Evolutionary conservation across 1,140 invertebrate species (phyloP), one percentile per base, ranked within the genome.

Genomic region (Goniozus legneri): DNA sequence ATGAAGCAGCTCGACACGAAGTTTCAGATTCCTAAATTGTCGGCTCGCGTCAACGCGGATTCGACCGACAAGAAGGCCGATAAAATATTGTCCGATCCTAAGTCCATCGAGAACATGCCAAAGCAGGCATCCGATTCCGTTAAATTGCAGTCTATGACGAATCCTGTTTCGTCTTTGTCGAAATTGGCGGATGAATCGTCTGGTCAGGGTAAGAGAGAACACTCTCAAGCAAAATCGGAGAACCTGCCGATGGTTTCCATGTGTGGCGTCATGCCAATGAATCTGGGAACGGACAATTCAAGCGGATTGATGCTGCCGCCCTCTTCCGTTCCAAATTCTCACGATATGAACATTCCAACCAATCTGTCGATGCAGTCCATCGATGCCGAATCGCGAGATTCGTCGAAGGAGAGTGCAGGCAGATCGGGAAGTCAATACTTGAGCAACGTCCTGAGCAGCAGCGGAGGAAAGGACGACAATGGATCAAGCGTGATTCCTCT

Each of bases 21-120:
- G 62, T 91, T 90, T 76, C 88, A 91, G 75, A 91, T 91, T 60
- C 89, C 89, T 0, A 91, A 91, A 71, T 63, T 91, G 39, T 87
- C 85, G 0, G 82, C 82, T 0, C 62, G 82, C n/a, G 68, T 67
- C 10, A 68, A 77, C 19, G 63, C 52, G 0, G 63, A 69, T 2
- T 47, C 45, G 4, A 24, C 41, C 0, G 66, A 71, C 0, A 71
- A 72, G 14, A 64, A 61, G 7, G 46, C 52, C 2, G 52, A 69
- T 0, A 69, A 67, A 45, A 4, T 56, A 0, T 31, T 50, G 4
- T 50, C 48, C 35, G n/a, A 44, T 10, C 15, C 57, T 2, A 56
- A 58, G 16, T 22, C 53, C 0, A 19, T 60, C 42, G 67, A 66
- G 18, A 65, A 32, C 54, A 33, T 55, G 6, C 32, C 40, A 30